Base-by-base conservation (phyloP, 2,113 vertebrate species). In the Vidua macroura region DNA sequence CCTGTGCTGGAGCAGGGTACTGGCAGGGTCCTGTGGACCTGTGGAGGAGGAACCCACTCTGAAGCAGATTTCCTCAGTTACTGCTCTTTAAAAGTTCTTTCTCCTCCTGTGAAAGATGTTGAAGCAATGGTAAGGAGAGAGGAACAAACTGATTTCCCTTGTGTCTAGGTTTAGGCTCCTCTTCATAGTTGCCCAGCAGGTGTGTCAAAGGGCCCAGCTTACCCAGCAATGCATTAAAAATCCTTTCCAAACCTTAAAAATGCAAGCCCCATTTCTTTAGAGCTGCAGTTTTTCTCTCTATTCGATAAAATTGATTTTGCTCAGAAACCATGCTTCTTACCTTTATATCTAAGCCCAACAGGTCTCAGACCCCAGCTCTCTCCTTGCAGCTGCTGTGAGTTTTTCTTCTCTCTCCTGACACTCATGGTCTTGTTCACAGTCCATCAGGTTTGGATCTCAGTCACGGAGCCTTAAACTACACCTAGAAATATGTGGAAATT, bases 341-440 rank as follows among this genome's bases (percentile, higher is more conserved):
- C n/a, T 78, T 90, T 78, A 43, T 43, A 22, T 37, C 27, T 89
- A 72, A 78, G 44, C 41, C 53, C 0, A 0, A 37, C 44, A 79
- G 37, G 49, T 92, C 69, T 89, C 74, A 84, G 48, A 52, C 8
- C 18, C 49, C 76, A 84, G 48, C 17, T 86, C 48, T 67, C 33
- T 60, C 15, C 31, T 66, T 49, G 28, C n/a, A 92, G 83, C 28
- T 79, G 77, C 53, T 76, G 25, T 43, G 77, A 82, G 66, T 53
- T 95, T 94, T 93, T 82, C 58, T 95, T 84, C 58, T 84, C 51
- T 60, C 10, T 86, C 70, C 44, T 79, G 66, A 89, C 86, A 93
- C 89, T 93, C 86, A 78, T 15, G 41, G 37, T 60, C 56, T 68
- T 6, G 0, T 85, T 79, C 35, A 43, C 37, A 94, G 53, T 41